These are phyloP conservation scores for Sinocyclocheilus maitianheensis DNA, from an alignment of 2,113 vertebrate species.

Conservation along the genomic window DNA sequence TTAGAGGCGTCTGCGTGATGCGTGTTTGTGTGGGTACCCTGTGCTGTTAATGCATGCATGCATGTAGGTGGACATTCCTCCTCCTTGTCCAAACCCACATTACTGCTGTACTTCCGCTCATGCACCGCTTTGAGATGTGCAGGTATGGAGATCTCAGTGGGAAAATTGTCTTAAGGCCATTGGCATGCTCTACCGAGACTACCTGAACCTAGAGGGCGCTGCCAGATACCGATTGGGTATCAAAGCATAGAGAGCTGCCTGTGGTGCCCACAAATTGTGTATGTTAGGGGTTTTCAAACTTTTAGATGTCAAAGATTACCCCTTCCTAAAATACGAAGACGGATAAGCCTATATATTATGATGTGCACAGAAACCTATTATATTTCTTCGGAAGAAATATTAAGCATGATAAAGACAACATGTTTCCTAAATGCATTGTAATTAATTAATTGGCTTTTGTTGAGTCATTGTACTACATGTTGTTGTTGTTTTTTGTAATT, in stretches of 20 bases:
- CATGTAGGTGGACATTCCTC: conserved; percentile 38
- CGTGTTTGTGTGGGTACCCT: conserved; percentile 17
- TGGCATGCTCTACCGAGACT: conserved; percentile 31
- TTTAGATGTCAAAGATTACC: neutral
- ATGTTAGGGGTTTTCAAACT: neutral
- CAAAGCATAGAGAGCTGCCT: neutral
- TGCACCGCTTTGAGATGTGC: conserved; percentile 21
- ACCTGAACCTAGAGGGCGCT: conserved; percentile 28
- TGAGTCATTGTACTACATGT: neutral
- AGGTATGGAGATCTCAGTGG: conserved; percentile 41
- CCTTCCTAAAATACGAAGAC: neutral
- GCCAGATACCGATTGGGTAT: neutral
- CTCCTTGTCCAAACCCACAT: conserved; percentile 18
- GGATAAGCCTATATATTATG: neutral
- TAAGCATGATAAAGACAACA: neutral
- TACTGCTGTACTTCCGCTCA: conserved; percentile 42
- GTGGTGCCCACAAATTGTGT: neutral
- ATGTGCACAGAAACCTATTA: neutral
- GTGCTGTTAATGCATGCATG: conserved; percentile 13
- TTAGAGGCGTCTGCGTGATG: neutral
- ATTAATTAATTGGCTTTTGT: neutral
- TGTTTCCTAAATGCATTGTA: neutral
- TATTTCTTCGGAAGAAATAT: neutral
- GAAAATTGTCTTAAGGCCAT: conserved; percentile 37
- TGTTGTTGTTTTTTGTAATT: neutral